Base-by-base conservation (phyloP, 1,140 invertebrate species). In the Hyles vespertilio region DNA sequence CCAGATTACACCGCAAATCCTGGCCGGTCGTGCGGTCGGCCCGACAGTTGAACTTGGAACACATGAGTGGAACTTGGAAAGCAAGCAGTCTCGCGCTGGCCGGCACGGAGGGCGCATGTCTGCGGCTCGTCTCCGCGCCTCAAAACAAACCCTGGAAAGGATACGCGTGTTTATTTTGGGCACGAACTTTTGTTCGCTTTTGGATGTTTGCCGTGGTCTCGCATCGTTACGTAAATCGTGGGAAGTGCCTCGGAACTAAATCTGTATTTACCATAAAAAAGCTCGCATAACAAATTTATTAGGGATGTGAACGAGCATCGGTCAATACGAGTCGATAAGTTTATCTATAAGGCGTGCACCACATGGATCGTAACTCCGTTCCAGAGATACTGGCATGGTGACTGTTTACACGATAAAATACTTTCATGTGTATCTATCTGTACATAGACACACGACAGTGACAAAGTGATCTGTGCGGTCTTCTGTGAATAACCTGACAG, bases 91-190 rank as follows among this genome's bases (percentile, higher is more conserved):
- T 73, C 56, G 53, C 67, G 56, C 64, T 67, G 69, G 60, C 52
- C 69, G 66, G 59, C 67, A 68, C 43, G 57, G 60, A 58, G 61
- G 66, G 68, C 71, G 72, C 69, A 65, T 74, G 78, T 65, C 51
- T 59, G 63, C 61, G 66, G 64, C 62, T 56, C 56, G 52, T 58
- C 65, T 68, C 51, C 59, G 49, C 60, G 65, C 60, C 66, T 73
- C 74, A 63, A 72, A 66, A 51, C 32, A 70, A 61, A 63, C 66
- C 62, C 67, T 69, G 56, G 43, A 72, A 76, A 77, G 77, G 80
- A 80, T 75, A 71, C 68, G 57, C 57, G 61, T 55, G 75, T 72
- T 79, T 84, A 84, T 84, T 84, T 84, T 72, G 59, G 70, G 77
- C 72, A 47, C 62, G 50, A 56, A 74, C 56, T 81, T 79, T 79